Conservation (phyloP, 2,113 vertebrate genomes). For the Tetrao urogallus region DNA sequence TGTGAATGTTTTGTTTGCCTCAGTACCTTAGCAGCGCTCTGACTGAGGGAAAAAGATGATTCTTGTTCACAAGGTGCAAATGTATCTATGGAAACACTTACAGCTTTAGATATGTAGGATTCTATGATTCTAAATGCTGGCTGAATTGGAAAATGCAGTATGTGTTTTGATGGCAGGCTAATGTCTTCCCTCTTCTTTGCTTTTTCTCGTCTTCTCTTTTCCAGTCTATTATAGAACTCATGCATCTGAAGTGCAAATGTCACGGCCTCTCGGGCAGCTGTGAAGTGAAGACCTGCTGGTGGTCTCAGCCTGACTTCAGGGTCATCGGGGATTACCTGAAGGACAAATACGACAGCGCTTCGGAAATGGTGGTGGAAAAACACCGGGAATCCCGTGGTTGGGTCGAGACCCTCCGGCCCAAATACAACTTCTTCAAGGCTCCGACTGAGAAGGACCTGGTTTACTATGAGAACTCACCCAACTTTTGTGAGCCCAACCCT, state of each 20-base stretch:
- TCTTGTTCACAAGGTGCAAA: background rate
- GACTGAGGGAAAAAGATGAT: background rate
- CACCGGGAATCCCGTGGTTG: constrained; percentile 85
- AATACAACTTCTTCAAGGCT: constrained; percentile 84
- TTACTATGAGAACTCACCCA: constrained; percentile 85
- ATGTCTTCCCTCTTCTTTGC: background rate
- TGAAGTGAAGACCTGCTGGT: constrained; percentile 88
- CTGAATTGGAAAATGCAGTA: fast-evolving
- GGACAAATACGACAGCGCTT: constrained; percentile 87
- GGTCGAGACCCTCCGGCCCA: constrained; percentile 85
- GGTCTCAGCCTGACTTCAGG: constrained; percentile 86
- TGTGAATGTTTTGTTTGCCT: background rate
- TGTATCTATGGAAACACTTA: background rate
- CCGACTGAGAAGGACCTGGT: constrained; percentile 84
- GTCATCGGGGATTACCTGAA: constrained; percentile 85
- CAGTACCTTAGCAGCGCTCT: background rate
- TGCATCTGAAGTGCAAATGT: constrained; percentile 87
- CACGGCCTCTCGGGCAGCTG: constrained; percentile 86
- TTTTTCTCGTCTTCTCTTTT: background rate
- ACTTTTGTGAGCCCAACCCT: constrained; percentile 85
- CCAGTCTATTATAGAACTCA: constrained; percentile 83
- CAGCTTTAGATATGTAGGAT: background rate
- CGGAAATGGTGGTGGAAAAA: constrained; percentile 86
- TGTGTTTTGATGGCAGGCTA: background rate
- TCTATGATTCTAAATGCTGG: background rate